Conservation (phyloP, 2,113 vertebrate genomes). For the Toxotes jaculatrix region DNA sequence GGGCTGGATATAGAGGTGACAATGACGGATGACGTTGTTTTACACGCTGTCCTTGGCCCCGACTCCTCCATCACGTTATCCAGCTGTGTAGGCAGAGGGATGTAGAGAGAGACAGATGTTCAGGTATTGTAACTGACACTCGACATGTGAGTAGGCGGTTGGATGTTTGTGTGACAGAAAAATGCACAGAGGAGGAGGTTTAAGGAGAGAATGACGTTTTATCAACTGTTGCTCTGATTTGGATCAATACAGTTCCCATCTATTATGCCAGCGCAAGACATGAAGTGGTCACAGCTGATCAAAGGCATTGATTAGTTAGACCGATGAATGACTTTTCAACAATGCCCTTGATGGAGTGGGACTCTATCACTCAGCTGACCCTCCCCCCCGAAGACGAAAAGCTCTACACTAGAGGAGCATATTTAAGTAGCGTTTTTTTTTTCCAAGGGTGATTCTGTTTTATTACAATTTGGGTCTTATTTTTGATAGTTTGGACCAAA, state of each 20-base stretch:
- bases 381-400: neutral
- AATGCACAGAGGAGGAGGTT: neutral
- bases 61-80: constrained; percentile 51
- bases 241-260: constrained; percentile 29
- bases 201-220: neutral
- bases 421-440: neutral
- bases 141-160: neutral
- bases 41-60: constrained; percentile 20
- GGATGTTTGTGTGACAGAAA: neutral
- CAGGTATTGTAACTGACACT: neutral
- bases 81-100: constrained; percentile 52
- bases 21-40: constrained; percentile 73
- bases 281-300: constrained; percentile 22
- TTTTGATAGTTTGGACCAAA: neutral
- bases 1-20: constrained; percentile 82
- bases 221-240: constrained; percentile 13
- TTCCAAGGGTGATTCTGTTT: neutral
- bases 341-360: constrained; percentile 4
- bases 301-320: constrained; percentile 45
- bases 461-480: neutral
- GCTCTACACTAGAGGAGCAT: neutral
- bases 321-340: constrained; percentile 20
- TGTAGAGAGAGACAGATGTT: constrained; percentile 24
- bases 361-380: neutral
- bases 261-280: constrained; percentile 20